Evolutionary conservation across 1,140 invertebrate genomes (phyloP), one percentile per base, ranked within the genome.

Genomic region (Brevipalpus yothersi): DNA sequence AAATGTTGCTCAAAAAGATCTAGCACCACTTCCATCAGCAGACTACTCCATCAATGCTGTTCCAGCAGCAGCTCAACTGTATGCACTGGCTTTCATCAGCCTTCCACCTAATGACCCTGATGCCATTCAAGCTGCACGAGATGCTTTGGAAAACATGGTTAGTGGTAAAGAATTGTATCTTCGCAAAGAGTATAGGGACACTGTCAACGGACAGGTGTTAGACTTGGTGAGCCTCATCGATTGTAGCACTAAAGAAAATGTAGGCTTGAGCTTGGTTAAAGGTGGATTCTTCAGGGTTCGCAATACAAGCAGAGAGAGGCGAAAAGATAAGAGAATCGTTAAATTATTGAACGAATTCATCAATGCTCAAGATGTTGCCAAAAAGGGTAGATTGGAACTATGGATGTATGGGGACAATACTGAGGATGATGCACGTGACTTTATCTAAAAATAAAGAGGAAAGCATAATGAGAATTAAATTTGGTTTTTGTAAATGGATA

Each of bases 371-470:
- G 81, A 88, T 62, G 75, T 79, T 58, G 92, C 91, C 4, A 83
- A 86, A 69, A 81, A 80, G 63, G 79, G 80, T 54, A 85, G 73
- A 66, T 72, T 75, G 59, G 86, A 83, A 68, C 82, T 96, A 63
- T 97, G 92, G 91, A 79, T 83, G 66, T 95, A 97, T 70, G 92
- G 92, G 17, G 91, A 96, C 69, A 86, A 94, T 68, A 87, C 83
- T 59, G 89, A 88, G 64, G 92, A 95, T 67, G 89, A 95, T 72
- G 84, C 86, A n/a, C 80, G 81, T 63, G 86, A 91, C 72, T 89
- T 89, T 73, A 31, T 31, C 31, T 31, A 31, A 5, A 31, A 31
- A 31, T 31, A 31, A 31, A 31, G 31, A 31, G 31, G 31, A 31
- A 31, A 31, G 31, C 31, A 31, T 31, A 31, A 31, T 31, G 31